These are phyloP conservation scores for Cancer borealis DNA, from an alignment of 2,888 invertebrate genomes.

Conservation along the genomic window DNA sequence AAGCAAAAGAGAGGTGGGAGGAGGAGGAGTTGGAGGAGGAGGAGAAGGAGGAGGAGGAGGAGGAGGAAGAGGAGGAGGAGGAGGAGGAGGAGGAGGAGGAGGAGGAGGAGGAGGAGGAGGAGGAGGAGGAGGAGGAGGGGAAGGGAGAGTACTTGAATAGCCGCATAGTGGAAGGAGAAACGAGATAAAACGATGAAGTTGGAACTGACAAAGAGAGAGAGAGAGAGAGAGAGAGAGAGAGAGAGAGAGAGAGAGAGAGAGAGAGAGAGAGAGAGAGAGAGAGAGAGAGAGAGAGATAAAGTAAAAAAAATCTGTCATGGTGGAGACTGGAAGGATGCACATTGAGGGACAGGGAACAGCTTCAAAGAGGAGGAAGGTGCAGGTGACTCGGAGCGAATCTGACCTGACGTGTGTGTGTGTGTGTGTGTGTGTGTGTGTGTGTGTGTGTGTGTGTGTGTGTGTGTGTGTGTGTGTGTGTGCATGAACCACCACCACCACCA, in stretches of 20 bases:
- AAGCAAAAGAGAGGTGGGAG: background rate
- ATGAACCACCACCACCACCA: too few species aligned
- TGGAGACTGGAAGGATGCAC: background rate
- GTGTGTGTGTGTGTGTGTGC: constrained; percentile 16
- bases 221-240: constrained; percentile 4
- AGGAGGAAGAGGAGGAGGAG: background rate
- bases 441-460: constrained; percentile 4
- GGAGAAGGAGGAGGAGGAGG: background rate
- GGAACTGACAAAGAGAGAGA: background rate
- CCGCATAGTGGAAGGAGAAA: background rate
- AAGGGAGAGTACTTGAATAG: background rate
- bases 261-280: constrained; percentile 35
- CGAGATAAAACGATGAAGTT: background rate
- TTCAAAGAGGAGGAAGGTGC: too few species aligned
- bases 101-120: background rate
- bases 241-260: background rate
- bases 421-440: constrained; percentile 32
- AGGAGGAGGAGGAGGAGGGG: background rate
- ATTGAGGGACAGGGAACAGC: background rate
- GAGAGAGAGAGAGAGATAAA: background rate
- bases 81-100: background rate
- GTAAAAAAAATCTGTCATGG: background rate
- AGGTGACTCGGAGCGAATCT: too few species aligned
- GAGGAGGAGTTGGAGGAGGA: background rate
- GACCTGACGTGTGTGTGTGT: constrained; percentile 17